These are phyloP conservation scores for Aurelia sp. DNA, from an alignment of 30 jellyfish, hydroid and myxozoan genomes.

Conservation along the genomic window DNA sequence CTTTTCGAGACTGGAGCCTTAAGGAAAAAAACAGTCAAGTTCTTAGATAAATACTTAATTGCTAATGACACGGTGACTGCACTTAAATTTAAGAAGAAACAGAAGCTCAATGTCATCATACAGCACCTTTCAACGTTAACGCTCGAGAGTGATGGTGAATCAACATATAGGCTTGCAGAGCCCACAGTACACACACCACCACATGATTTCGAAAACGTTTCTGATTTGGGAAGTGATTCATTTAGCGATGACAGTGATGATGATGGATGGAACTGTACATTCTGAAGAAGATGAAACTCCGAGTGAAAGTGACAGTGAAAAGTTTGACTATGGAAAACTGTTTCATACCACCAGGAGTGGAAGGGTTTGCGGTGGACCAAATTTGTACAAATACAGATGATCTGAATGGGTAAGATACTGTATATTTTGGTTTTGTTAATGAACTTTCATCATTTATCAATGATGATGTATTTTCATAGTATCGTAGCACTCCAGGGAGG, in stretches of 20 bases:
- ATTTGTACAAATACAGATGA: conserved; percentile 31
- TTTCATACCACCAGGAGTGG: conserved; percentile 24
- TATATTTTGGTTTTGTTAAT: conserved; percentile 8
- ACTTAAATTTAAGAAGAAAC: conserved; percentile 21
- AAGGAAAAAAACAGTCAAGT: too few relatives aligned
- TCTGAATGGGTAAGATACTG: conserved; percentile 1
- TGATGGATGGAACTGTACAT: conserved; percentile 24
- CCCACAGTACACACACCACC: not conserved
- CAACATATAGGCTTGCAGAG: conserved; percentile 10
- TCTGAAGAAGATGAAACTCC: conserved; percentile 4
- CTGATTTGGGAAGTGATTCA: conserved; percentile 18
- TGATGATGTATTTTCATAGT: too few relatives aligned
- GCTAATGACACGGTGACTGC: too few relatives aligned
- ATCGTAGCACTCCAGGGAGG: too few relatives aligned
- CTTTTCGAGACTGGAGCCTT: too few relatives aligned
- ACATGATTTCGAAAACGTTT: conserved; percentile 4
- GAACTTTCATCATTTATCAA: not conserved
- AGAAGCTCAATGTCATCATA: conserved; percentile 12
- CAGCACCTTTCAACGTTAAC: conserved; percentile 22
- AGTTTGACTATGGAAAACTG: conserved; percentile 12
- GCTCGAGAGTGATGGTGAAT: not conserved
- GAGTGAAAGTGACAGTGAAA: conserved; percentile 7
- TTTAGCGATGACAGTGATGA: conserved; percentile 28
- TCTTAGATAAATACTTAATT: too few relatives aligned
- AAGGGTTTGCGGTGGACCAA: conserved; percentile 33